Evolutionary conservation across 2,888 invertebrate species (phyloP), one percentile per base, ranked within the genome.

Genomic region (Apoderus coryli): DNA sequence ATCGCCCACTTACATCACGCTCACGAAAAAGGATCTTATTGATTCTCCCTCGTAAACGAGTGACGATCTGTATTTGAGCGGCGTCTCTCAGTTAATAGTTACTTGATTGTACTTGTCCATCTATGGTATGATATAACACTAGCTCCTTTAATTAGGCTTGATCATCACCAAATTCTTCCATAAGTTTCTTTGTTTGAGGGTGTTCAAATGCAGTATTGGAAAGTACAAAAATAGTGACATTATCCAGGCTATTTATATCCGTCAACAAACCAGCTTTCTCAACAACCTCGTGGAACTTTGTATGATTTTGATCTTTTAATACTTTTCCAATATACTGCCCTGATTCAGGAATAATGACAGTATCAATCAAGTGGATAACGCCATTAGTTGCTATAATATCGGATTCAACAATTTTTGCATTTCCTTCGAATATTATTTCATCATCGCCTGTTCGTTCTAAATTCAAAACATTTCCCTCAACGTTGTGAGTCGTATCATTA

Each of bases 331-430:
- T 47, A 33, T 54, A 52, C 12, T 56, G 38, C 14, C 46, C 45
- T 38, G 68, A 65, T 37, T 73, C 67, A 1, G 76, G 76, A 30
- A 75, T 63, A 25, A 78, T 49, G 14, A 78, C 64, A 3, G 65
- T 63, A 44, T 78, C 75, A 38, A 79, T 65, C 14, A 73, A 59
- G 50, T 79, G 76, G 14, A 80, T 49, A 2, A 79, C 75, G n/a
- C 79, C 80, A 53, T 80, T 77, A 2, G 69, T 73, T 7, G 67
- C 76, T 55, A 79, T 65, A 15, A 70, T 57, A 48, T 79, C 78
- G 3, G 60, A 52, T 32, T 63, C 64, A 4, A 64, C 50, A 14
- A 76, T 61, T 47, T 67, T 66, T 1, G 69, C 67, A 27, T 63
- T 60, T 10, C 67, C 64, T 41, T 69, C 68, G 14, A 75, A 63